Evolutionary conservation across 2,113 vertebrate genomes (phyloP).

Genomic region (Cervus canadensis): DNA sequence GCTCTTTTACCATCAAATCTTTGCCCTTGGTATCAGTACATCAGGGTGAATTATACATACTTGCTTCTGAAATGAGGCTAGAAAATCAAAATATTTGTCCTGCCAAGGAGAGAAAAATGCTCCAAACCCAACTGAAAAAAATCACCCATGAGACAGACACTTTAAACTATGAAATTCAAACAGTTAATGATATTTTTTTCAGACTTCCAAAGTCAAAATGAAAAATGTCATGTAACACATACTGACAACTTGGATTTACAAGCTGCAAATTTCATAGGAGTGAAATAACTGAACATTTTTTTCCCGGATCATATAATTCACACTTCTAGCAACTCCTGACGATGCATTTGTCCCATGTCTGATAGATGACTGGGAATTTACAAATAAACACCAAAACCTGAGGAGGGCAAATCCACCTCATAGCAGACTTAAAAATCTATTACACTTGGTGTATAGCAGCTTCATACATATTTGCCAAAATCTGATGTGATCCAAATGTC

Average conservation of each 20-base stretch:
- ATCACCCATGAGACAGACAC: not conserved
- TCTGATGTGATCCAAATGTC: not conserved
- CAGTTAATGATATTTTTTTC: not conserved
- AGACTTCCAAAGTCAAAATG: slow-evolving; percentile 19
- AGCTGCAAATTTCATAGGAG: not conserved
- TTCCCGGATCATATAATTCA: not conserved
- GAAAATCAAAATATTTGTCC: slow-evolving; percentile 8
- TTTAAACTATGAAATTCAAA: slow-evolving; percentile 17
- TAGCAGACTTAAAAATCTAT: not conserved
- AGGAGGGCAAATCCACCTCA: not conserved
- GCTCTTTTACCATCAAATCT: not conserved
- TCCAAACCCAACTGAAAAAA: not conserved
- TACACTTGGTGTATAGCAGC: not conserved
- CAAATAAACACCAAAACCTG: slow-evolving; percentile 12
- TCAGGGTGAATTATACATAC: not conserved
- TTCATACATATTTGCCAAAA: not conserved
- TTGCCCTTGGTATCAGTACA: not conserved
- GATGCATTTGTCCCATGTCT: not conserved
- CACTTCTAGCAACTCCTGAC: not conserved
- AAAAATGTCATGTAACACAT: not conserved
- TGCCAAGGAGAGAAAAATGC: not conserved
- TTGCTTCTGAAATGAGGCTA: not conserved
- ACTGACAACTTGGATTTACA: not conserved
- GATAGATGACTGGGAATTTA: not conserved
- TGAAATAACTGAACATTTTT: slow-evolving; percentile 19